These are phyloP conservation scores for Cyrtodaria siliqua DNA, from an alignment of 2,888 invertebrate species.

Conservation along the genomic window DNA sequence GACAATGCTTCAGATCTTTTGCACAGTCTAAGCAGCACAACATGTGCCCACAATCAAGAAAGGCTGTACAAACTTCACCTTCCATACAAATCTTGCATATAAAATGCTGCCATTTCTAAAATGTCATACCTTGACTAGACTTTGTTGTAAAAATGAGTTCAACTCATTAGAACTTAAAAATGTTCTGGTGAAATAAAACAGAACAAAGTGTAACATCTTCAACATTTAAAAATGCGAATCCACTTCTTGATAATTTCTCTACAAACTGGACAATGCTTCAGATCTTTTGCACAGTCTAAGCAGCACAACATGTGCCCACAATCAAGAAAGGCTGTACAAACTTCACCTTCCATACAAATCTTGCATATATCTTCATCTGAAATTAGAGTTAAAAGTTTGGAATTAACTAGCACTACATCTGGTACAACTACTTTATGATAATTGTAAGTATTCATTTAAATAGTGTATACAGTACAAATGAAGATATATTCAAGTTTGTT, in stretches of 20 bases:
- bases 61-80: constrained; percentile 12
- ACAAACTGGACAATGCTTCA: constrained; percentile 19
- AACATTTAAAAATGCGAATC: constrained; percentile 22
- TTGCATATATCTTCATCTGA: constrained; percentile 23
- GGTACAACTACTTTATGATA: too few relatives aligned
- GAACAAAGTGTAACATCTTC: too few relatives aligned
- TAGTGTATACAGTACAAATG: too few relatives aligned
- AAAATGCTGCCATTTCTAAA: too few relatives aligned
- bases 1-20: constrained; percentile 14
- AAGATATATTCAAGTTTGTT: too few relatives aligned
- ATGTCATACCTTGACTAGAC: too few relatives aligned
- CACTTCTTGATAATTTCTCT: constrained; percentile 15
- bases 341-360: constrained; percentile 21
- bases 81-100: constrained; percentile 26
- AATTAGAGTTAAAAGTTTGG: too few relatives aligned
- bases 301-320: constrained; percentile 30
- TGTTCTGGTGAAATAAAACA: too few relatives aligned
- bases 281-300: constrained; percentile 10
- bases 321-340: constrained; percentile 15
- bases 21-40: constrained; percentile 21
- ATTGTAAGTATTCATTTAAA: too few relatives aligned
- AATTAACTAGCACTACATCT: too few relatives aligned
- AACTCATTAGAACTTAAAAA: too few relatives aligned
- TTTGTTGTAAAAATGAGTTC: too few relatives aligned
- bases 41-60: constrained; percentile 25